Conservation (phyloP, 2,888 invertebrate species). For the Molorchus minor region DNA sequence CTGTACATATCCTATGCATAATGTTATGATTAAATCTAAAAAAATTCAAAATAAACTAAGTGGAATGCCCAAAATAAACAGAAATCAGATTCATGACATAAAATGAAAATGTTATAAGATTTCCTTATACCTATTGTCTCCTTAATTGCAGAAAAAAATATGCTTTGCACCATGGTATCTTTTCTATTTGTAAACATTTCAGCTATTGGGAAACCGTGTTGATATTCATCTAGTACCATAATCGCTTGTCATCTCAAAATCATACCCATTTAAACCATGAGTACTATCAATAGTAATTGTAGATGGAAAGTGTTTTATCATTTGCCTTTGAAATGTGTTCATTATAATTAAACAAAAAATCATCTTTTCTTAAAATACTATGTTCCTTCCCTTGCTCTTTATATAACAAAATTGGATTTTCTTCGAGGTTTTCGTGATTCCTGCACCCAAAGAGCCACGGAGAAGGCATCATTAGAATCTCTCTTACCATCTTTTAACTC, state of each 20-base stretch:
- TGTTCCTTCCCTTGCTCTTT: constrained; percentile 22
- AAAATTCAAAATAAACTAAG: too few relatives aligned
- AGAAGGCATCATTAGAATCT: constrained; percentile 25
- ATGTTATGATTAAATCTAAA: too few relatives aligned
- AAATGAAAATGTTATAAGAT: too few relatives aligned
- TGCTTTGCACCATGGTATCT: constrained; percentile 22
- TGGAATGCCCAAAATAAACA: too few relatives aligned
- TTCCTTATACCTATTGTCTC: not conserved
- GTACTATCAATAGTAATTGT: constrained; percentile 27
- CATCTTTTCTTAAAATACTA: constrained; percentile 21
- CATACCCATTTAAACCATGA: constrained; percentile 34
- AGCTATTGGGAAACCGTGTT: constrained; percentile 35
- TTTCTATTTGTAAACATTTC: constrained; percentile 23
- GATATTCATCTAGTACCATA: constrained; percentile 39
- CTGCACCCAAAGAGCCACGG: constrained; percentile 23
- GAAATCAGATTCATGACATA: too few relatives aligned
- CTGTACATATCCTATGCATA: too few relatives aligned
- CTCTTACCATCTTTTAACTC: constrained; percentile 21
- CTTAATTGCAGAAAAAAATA: constrained; percentile 18
- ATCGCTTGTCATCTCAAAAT: constrained; percentile 38
- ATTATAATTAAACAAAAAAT: constrained; percentile 31
- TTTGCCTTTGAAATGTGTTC: constrained; percentile 73
- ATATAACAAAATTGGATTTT: constrained; percentile 26
- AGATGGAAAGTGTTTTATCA: constrained; percentile 54
- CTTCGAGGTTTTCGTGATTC: constrained; percentile 17